Evolutionary conservation across 2,113 vertebrate species (phyloP).

Genomic region (Python bivittatus): DNA sequence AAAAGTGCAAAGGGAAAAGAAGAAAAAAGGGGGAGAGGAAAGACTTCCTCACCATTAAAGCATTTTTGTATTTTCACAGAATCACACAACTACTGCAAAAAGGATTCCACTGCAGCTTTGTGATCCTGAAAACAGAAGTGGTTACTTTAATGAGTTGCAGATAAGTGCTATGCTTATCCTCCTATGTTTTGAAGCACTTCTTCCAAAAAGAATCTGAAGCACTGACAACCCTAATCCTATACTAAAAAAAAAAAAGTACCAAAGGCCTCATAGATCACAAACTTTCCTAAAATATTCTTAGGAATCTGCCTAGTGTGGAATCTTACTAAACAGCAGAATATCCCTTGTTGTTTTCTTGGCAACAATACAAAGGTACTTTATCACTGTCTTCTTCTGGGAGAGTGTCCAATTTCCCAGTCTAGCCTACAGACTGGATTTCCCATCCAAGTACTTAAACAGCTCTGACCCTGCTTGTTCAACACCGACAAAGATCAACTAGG

Average conservation of each 20-base stretch:
- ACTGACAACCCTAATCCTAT: neutral
- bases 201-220: neutral
- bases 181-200: neutral
- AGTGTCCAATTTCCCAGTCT: neutral
- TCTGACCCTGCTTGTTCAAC: neutral
- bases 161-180: neutral
- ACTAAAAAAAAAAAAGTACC: neutral
- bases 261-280: neutral
- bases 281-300: neutral
- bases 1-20: no score
- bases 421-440: neutral
- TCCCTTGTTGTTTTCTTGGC: neutral
- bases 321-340: neutral
- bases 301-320: neutral
- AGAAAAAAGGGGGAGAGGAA: no score
- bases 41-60: no score
- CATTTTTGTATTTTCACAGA: neutral
- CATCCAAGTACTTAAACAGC: neutral
- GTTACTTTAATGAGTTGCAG: neutral
- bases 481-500: neutral
- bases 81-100: neutral
- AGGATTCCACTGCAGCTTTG: neutral
- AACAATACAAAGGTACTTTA: neutral
- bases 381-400: neutral
- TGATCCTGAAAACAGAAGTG: neutral